These are phyloP conservation scores for Branchellion lobata DNA, from an alignment of 2,888 invertebrate genomes.

Conservation along the genomic window DNA sequence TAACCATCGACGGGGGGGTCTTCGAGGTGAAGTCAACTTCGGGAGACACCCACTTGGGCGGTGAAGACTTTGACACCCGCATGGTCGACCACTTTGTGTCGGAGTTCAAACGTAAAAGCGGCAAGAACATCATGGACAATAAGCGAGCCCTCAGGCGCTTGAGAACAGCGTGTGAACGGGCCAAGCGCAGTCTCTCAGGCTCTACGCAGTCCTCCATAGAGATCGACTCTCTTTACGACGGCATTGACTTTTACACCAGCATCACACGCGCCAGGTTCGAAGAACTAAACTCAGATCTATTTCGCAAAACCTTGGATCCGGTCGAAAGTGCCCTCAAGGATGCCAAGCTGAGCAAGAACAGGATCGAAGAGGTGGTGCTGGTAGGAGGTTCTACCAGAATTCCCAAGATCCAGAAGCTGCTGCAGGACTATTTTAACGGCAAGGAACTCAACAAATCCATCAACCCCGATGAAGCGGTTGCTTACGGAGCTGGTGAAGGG, in stretches of 20 bases:
- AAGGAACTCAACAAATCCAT: constrained; percentile 51
- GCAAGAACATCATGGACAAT: constrained; percentile 67
- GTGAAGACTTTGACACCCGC: constrained; percentile 70
- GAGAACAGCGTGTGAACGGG: constrained; percentile 80
- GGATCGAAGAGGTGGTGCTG: constrained; percentile 53
- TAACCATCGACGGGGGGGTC: constrained; percentile 33
- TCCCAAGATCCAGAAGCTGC: constrained; percentile 52
- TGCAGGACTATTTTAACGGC: constrained; percentile 51
- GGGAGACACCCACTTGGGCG: constrained; percentile 37
- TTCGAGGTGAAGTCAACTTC: constrained; percentile 65
- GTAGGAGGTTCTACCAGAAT: constrained; percentile 54
- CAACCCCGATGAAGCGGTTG: constrained; percentile 51
- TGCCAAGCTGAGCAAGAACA: constrained; percentile 50
- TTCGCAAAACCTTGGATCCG: constrained; percentile 61
- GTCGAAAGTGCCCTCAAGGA: constrained; percentile 53
- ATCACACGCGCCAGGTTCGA: constrained; percentile 94
- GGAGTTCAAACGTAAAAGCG: constrained; percentile 62
- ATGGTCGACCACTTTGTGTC: constrained; percentile 61
- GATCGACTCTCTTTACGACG: constrained; percentile 90
- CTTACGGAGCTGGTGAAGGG: constrained; percentile 51
- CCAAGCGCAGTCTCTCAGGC: constrained; percentile 68
- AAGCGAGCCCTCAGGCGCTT: constrained; percentile 85
- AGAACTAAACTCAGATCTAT: constrained; percentile 85
- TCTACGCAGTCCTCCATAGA: constrained; percentile 71
- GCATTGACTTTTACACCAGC: constrained; percentile 90